A percentile compares a stretch with the other conserved stretches of the same genome.
Conservation (phyloP, 2,888 invertebrate species). For the Endomychus coccineus region DNA sequence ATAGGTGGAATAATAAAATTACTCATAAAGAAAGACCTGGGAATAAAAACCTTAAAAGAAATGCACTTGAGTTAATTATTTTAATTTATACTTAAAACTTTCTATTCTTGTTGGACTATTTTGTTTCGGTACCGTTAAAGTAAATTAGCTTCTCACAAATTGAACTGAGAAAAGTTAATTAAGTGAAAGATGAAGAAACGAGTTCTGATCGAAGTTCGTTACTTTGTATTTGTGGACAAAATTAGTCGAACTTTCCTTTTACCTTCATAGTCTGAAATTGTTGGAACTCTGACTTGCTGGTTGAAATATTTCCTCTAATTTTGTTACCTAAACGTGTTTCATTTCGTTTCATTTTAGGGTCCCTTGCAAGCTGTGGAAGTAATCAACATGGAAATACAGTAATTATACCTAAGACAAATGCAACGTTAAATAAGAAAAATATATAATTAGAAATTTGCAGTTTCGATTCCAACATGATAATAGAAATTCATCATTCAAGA, state of each 20-base stretch:
- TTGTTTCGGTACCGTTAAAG: constrained; percentile 32
- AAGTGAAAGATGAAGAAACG: constrained; percentile 33
- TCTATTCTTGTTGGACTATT: constrained; percentile 33
- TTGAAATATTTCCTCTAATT: too few relatives aligned
- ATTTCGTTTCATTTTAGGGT: too few relatives aligned
- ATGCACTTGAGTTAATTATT: constrained; percentile 35
- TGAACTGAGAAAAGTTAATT: constrained; percentile 37
- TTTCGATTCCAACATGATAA: too few relatives aligned
- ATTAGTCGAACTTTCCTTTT: constrained; percentile 21
- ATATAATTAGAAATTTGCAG: too few relatives aligned
- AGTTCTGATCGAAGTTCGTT: constrained; percentile 26
- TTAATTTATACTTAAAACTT: constrained; percentile 32
- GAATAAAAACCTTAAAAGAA: constrained; percentile 22
- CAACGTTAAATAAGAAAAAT: too few relatives aligned
- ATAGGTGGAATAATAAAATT: constrained; percentile 13
- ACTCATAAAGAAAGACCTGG: constrained; percentile 2
- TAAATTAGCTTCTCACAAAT: constrained; percentile 36
- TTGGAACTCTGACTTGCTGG: too few relatives aligned
- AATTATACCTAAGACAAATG: too few relatives aligned
- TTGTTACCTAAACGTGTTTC: too few relatives aligned
- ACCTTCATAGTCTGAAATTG: too few relatives aligned
- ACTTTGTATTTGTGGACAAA: constrained; percentile 26
- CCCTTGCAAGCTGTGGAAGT: too few relatives aligned
- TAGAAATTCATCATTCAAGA: too few relatives aligned
- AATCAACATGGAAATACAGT: too few relatives aligned